Conservation (phyloP, 2,797 vertebrate genomes). For the Pteropus rufus region DNA sequence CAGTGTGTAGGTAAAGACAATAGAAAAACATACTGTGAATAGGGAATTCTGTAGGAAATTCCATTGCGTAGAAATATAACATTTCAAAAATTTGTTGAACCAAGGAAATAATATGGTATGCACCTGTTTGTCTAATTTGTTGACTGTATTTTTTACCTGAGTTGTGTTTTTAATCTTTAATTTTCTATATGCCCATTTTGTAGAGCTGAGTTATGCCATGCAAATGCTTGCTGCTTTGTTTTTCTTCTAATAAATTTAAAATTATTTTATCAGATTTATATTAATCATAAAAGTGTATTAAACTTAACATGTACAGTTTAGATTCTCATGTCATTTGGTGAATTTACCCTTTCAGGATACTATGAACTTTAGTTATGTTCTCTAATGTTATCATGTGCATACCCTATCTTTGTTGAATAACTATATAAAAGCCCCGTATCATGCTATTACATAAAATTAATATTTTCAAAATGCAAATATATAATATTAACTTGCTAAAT, state of each 20-base stretch:
- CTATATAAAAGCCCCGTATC: neutral
- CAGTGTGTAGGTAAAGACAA: constrained; percentile 78
- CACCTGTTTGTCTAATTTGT: constrained; percentile 69
- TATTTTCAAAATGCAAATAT: neutral
- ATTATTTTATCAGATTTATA: neutral
- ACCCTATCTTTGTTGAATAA: neutral
- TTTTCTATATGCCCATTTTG: neutral
- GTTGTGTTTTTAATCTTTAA: constrained; percentile 9
- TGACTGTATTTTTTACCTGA: constrained; percentile 8
- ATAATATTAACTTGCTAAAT: neutral
- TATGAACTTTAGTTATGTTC: neutral
- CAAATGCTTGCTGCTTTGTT: neutral
- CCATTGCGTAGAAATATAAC: constrained; percentile 64
- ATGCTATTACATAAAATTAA: neutral
- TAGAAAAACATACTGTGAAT: constrained; percentile 55
- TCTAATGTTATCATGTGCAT: neutral
- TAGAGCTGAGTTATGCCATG: neutral
- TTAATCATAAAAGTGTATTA: neutral
- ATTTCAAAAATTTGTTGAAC: constrained; percentile 62
- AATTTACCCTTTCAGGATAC: neutral
- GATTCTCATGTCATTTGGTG: neutral
- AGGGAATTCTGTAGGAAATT: constrained; percentile 76
- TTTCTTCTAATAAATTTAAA: neutral
- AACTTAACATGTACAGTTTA: neutral
- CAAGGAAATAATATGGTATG: constrained; percentile 59